Base-by-base conservation (phyloP, 2,113 vertebrate species). In the Orthochromis indermauri region DNA sequence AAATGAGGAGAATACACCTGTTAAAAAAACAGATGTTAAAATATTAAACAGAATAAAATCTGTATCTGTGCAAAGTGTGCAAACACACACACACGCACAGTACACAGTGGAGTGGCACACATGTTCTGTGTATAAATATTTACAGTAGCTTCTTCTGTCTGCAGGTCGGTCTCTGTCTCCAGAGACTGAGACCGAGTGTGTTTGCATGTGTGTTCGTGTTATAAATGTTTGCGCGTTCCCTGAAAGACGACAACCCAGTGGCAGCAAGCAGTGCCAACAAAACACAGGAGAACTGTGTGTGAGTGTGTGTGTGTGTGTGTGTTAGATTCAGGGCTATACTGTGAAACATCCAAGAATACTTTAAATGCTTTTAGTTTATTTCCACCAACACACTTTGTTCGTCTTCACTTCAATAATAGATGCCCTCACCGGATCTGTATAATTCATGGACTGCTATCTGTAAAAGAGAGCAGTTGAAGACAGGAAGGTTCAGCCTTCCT, bases 381-480 rank as follows among this genome's bases (percentile, higher is more conserved):
- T 26, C 40, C 49, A 68, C 35, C 55, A 54, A 83, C 33, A 47
- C 80, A 5, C 21, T 78, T 78, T 78, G 73, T 51, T 78, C 73
- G 4, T 78, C 73, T 19, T 51, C 73, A 78, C 71, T 80, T 94
- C 14, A 91, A 94, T 94, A 92, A 94, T 93, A 54, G n/a, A 93
- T 89, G 89, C 14, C 59, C 90, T 85, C 90, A 86, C 88, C 80
- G 83, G 85, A 55, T 93, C 61, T 93, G 86, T 88, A 92, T 94
- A 92, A 94, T 93, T 93, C 91, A 93, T 92, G 47, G 54, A 3
- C 19, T 13, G 2, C 12, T 53, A 91, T 92, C 87, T 90, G 89
- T 87, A 88, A 90, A 81, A 28, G 17, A 86, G 82, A 88, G 85
- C 82, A 71, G 86, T 80, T 86, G 81, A 90, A 88, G 82, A n/a